Base-by-base conservation (phyloP, 2,888 invertebrate genomes). In the Athalia cordata region DNA sequence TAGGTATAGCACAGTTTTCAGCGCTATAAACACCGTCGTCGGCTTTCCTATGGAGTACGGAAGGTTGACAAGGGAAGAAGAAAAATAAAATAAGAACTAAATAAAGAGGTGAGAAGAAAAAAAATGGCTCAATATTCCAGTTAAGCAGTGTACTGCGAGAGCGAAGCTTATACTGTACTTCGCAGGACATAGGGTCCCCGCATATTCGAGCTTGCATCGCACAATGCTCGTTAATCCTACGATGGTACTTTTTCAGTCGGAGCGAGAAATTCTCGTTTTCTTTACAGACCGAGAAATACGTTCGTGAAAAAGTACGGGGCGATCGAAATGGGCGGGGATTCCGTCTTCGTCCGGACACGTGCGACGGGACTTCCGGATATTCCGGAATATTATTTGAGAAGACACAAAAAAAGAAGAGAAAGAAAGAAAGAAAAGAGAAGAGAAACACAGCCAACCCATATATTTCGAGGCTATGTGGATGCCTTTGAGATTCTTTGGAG, bases 161-260 rank as follows among this genome's bases (percentile, higher is more conserved):
- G 59, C 57, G 59, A 59, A 59, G 70, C 70, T 72, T 72, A 72
- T 11, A 11, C 55, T 47, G 13, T 13, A 13, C 57, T 59, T 59
- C 57, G 59, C 43, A 43, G 72, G 72, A 59, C 72, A 59, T 7
- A 70, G 70, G 70, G 70, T 70, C 57, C 57, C 9, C 70, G 70
- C 57, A 57, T 52, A 11, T 7, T 11, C 11, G 70, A 6, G 72
- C 59, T 72, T 72, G 72, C 72, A 59, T 59, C 59, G 59, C 49
- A 72, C 75, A 75, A 75, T 75, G 62, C 62, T 64, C 64, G 75
- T 62, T 75, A 62, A 75, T 75, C 75, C 75, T 75, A 75, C 50
- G 50, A 9, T 50, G 62, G 75, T 29, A 75, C 75, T 62, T 62
- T 75, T 75, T 64, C 50, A 50, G 62, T 50, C 8, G 50, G 29